Evolutionary conservation across 2,888 invertebrate genomes (phyloP).

Genomic region (Drosophila borborema): DNA sequence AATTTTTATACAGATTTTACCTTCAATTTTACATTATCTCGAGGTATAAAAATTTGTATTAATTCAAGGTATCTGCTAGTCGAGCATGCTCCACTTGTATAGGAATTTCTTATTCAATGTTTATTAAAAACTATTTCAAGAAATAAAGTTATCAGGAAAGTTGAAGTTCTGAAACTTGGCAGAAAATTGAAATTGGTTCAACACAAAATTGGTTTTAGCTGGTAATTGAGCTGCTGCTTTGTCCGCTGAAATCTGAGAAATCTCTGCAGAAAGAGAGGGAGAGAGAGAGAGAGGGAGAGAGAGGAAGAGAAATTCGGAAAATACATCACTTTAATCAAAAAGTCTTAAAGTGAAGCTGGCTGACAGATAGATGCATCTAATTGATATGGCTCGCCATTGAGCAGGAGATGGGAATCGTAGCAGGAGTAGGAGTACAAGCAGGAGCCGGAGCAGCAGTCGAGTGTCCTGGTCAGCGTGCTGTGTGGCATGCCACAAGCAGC

Average conservation of each 20-base stretch:
- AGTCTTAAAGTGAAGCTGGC: conserved; percentile 1
- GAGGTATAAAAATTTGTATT: no score
- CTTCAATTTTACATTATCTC: no score
- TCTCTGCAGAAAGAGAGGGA: not conserved
- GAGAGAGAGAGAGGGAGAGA: not conserved
- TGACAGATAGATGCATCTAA: conserved; percentile 33
- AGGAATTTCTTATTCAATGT: not conserved
- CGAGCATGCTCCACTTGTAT: no score
- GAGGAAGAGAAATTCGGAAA: not conserved
- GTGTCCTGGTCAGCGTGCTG: conserved; percentile 30
- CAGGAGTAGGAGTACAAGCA: not conserved
- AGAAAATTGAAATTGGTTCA: conserved; percentile 6
- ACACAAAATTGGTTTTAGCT: conserved; percentile 2
- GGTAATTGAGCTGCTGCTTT: not conserved
- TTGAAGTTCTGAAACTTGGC: conserved; percentile 2
- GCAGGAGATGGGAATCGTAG: not conserved
- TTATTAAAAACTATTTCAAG: not conserved
- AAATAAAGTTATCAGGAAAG: not conserved
- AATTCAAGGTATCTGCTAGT: no score
- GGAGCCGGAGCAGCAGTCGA: not conserved
- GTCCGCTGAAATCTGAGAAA: not conserved
- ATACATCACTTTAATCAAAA: conserved; percentile 5
- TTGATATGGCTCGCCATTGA: conserved; percentile 36
- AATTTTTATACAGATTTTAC: no score
- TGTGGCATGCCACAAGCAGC: conserved; percentile 58